Conservation (phyloP, 2,888 invertebrate genomes). For the Scotopteryx bipunctaria region DNA sequence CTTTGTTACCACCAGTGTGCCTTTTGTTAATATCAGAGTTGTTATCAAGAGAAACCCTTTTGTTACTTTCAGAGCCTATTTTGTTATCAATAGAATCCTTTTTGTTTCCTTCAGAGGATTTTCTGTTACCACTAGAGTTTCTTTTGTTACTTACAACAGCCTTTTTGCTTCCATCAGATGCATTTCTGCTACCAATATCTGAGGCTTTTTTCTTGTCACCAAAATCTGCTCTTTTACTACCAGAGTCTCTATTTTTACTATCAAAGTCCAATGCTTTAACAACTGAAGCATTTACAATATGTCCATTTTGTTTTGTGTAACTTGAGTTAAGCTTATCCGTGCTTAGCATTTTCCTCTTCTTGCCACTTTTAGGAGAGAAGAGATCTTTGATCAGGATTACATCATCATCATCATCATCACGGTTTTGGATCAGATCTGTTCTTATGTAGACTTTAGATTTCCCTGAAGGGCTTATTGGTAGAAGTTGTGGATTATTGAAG, state of each 20-base stretch:
- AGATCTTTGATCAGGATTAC: slow-evolving; percentile 65
- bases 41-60: too few species aligned
- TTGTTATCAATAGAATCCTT: slow-evolving; percentile 41
- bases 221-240: neutral
- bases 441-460: slow-evolving; percentile 69
- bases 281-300: slow-evolving; percentile 61
- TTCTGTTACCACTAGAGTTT: neutral
- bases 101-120: neutral
- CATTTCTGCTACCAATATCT: neutral
- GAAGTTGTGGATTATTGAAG: slow-evolving; percentile 53
- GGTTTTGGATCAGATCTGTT: slow-evolving; percentile 71
- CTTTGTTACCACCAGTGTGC: neutral
- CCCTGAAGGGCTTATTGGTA: slow-evolving; percentile 47
- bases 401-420: slow-evolving; percentile 64
- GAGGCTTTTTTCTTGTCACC: slow-evolving; percentile 47
- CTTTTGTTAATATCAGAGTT: neutral
- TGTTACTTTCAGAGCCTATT: slow-evolving; percentile 16
- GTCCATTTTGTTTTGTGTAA: slow-evolving; percentile 47
- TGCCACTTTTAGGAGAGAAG: slow-evolving; percentile 62
- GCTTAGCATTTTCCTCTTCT: slow-evolving; percentile 34
- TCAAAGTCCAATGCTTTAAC: slow-evolving; percentile 76
- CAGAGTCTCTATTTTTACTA: slow-evolving; percentile 38
- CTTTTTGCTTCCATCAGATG: too few species aligned
- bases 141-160: neutral
- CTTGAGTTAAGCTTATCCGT: slow-evolving; percentile 51